Base-by-base conservation (phyloP, 1,140 invertebrate species). In the Colletes gigas region DNA sequence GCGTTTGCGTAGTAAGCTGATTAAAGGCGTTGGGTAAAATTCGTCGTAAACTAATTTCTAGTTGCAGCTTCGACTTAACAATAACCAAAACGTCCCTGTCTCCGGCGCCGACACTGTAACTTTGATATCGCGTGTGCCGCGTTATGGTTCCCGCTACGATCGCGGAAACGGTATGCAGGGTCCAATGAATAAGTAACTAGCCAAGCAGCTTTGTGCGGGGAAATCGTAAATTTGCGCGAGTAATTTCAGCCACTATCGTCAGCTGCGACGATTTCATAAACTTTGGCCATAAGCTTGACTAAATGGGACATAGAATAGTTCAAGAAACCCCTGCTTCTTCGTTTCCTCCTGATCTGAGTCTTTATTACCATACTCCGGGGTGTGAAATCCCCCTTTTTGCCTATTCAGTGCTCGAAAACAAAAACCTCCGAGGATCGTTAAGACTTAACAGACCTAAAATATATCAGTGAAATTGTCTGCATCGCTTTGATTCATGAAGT, bases 151-250 rank as follows among this genome's bases (percentile, higher is more conserved):
- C 60, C 10, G 55, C 50, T 44, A 39, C 59, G 41, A 71, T 44
- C 67, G 21, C 15, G 47, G 19, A 55, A 57, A 74, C n/a, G 52
- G 39, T 14, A 63, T 17, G n/a, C 21, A 19, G 30, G 15, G 47
- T 59, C 30, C 78, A 76, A 75, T 81, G 78, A 81, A 81, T 81
- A 81, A 76, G 63, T 75, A 76, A 75, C 72, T 68, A 76, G 72
- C 62, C 21, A 60, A 52, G 19, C 12, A 54, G 71, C 7, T 60
- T 57, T 50, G 54, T 14, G 2, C 9, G 9, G 10, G 55, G 71
- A 67, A 81, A 81, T 76, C 63, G 78, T 81, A 81, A 81, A 68
- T 81, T 75, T 9, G 14, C 30, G 10, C 30, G n/a, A 41, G 60
- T 60, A 78, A 62, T 72, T 72, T 63, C 50, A 15, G 3, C 30